Evolutionary conservation across 2,797 vertebrate species (phyloP).

Genomic region (Pagetopsis macropterus): DNA sequence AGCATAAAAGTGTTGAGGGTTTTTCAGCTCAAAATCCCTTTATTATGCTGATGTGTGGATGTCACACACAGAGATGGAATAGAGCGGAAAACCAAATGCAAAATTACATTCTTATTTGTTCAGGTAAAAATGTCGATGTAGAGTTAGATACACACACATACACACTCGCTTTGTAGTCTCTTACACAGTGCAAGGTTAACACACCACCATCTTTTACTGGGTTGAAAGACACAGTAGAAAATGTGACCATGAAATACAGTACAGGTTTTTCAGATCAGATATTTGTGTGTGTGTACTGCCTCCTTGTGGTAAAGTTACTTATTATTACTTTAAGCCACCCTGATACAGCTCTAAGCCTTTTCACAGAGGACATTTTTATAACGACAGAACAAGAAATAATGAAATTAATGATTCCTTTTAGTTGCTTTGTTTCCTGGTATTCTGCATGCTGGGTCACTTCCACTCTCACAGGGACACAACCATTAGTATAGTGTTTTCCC

Average conservation of each 20-base stretch:
- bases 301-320: constrained; percentile 49
- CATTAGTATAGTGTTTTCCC: not conserved
- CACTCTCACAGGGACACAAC: not conserved
- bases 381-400: not conserved
- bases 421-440: not conserved
- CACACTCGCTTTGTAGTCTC: not conserved
- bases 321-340: not conserved
- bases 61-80: constrained; percentile 6
- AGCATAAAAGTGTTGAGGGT: not conserved
- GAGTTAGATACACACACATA: not conserved
- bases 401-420: not conserved
- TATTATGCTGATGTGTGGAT: constrained; percentile 3
- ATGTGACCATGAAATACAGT: not conserved
- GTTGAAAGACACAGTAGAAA: constrained; percentile 20
- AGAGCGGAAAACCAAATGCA: not conserved
- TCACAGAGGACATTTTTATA: not conserved
- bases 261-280: not conserved
- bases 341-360: too few relatives aligned
- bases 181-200: not conserved
- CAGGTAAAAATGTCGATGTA: not conserved
- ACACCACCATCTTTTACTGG: not conserved
- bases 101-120: constrained; percentile 6
- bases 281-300: constrained; percentile 60
- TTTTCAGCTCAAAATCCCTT: constrained; percentile 1
- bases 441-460: too few relatives aligned